Evolutionary conservation across 2,888 invertebrate genomes (phyloP).

Genomic region (Leucophenga montana): DNA sequence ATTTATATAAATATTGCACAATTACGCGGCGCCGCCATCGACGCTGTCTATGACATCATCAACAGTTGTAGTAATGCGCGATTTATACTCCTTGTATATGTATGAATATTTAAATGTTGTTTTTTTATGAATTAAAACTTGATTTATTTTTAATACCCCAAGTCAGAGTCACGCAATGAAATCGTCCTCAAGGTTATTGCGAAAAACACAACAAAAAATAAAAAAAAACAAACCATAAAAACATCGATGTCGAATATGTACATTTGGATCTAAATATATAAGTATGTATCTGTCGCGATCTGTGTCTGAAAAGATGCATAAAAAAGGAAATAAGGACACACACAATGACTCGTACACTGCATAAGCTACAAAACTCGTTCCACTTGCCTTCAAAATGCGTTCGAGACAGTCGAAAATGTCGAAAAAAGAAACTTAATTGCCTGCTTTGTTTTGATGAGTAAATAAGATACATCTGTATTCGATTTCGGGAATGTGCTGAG

Average conservation of each 20-base stretch:
- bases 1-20: constrained; percentile 10
- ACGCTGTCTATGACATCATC: not conserved
- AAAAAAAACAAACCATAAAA: constrained; percentile 36
- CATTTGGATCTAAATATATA: constrained; percentile 22
- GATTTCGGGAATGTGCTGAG: not conserved
- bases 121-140: constrained; percentile 8
- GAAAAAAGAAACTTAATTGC: not conserved
- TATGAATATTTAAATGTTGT: not conserved
- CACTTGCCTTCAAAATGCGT: constrained; percentile 34
- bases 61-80: not conserved
- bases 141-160: constrained; percentile 4
- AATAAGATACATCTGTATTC: not conserved
- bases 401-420: not conserved
- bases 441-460: not conserved
- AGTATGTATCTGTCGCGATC: constrained; percentile 28
- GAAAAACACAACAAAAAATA: constrained; percentile 36
- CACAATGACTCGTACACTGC: constrained; percentile 40
- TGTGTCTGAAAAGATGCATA: constrained; percentile 35
- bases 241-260: constrained; percentile 32
- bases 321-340: constrained; percentile 61
- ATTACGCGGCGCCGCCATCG: not conserved
- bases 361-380: constrained; percentile 55
- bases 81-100: not conserved
- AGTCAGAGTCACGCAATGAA: constrained; percentile 28
- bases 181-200: constrained; percentile 63